Evolutionary conservation across 2,888 invertebrate genomes (phyloP), one percentile per base, ranked within the genome.

Genomic region (Epistrophella euchroma): DNA sequence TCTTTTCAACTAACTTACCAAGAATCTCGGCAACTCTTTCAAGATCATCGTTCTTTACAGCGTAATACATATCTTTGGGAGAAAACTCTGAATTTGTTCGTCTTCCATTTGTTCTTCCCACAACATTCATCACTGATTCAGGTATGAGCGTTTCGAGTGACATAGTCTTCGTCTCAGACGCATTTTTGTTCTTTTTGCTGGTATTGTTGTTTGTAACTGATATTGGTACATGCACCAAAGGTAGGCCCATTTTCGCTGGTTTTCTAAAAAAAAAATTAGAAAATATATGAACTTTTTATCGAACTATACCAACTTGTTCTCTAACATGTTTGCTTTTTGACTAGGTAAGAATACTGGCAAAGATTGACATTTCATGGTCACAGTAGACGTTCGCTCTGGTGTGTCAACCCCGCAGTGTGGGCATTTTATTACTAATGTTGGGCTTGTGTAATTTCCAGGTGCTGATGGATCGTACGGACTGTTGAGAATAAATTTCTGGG

Each of bases 401-500:
- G 94, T 94, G 77, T 94, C 93, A 88, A 92, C 92, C 64, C 95
- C 96, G 90, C 97, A 97, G 90, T 97, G 97, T 5, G 96, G 96
- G 91, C 97, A 97, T 88, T 92, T 92, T 0, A 92, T 88, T 19
- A 92, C 91, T 80, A 92, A 88, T 72, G 91, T 89, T 19, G 92
- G 92, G 81, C 91, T 90, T 79, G 89, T 87, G 85, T 90, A 91
- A 76, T 84, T 93, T 22, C 81, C 68, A 55, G 89, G 92, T 81
- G 94, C 93, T 47, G 93, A 93, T 55, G 93, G 93, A 88, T 92
- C 92, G 77, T 90, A 91, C 11, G 92, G 91, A 37, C 91, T 90
- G 88, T 91, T 92, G 6, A 92, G 89, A 58, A 92, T 91, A 79
- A 91, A 92, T 68, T 92, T 92, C 75, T 91, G 91, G 15, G 96